Evolutionary conservation across 2,888 invertebrate species (phyloP).

Genomic region (Helleia helle): DNA sequence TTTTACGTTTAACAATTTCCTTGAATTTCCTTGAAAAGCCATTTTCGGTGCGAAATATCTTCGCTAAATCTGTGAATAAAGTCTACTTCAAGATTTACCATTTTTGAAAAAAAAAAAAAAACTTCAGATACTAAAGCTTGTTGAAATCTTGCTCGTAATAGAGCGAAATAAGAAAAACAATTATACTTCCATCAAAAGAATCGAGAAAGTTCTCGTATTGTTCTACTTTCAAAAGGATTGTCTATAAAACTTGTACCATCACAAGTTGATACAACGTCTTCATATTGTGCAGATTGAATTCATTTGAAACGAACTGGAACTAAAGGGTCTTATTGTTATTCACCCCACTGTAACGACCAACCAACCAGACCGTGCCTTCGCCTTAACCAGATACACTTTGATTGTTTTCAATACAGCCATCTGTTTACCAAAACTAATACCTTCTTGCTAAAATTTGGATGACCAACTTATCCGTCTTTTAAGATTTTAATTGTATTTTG

Average conservation of each 20-base stretch:
- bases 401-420: slow-evolving; percentile 36
- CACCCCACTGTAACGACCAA: slow-evolving; percentile 62
- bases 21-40: too few species aligned
- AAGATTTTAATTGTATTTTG: too few species aligned
- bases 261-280: slow-evolving; percentile 37
- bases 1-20: too few species aligned
- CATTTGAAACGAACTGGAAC: slow-evolving; percentile 47
- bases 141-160: too few species aligned
- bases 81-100: too few species aligned
- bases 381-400: slow-evolving; percentile 33
- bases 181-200: slow-evolving; percentile 4
- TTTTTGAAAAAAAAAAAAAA: too few species aligned
- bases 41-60: too few species aligned
- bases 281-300: slow-evolving; percentile 63
- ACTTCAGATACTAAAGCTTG: too few species aligned
- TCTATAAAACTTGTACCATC: slow-evolving; percentile 29
- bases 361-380: slow-evolving; percentile 41
- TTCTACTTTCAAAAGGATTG: slow-evolving; percentile 21
- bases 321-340: slow-evolving; percentile 68
- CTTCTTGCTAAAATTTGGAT: neutral
- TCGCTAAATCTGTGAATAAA: too few species aligned
- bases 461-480: neutral
- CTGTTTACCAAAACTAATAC: neutral
- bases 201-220: slow-evolving; percentile 15
- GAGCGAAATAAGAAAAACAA: neutral